phyloP scores from a whole-genome alignment of 2,113 vertebrate species.

The Aspidoscelis tigris region DNA sequence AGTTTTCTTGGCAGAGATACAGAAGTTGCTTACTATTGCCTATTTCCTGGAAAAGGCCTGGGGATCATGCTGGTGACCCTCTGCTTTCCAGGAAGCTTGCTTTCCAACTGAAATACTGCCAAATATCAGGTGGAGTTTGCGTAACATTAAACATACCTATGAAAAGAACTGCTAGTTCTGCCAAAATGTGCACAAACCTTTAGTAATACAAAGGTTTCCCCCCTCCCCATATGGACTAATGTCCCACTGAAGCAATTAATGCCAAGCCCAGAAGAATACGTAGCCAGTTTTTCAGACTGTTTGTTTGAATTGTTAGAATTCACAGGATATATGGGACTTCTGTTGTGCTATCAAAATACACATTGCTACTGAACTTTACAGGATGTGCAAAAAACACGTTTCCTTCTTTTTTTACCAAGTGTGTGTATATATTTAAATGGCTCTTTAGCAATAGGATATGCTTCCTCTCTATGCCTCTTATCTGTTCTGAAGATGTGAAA shows the following conservation, averaged over 20 bases:
- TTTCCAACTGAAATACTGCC: neutral
- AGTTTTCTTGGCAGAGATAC: too few relatives aligned
- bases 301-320: slow-evolving; percentile 39
- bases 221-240: neutral
- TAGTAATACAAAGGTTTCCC: slow-evolving; percentile 13
- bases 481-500: slow-evolving; percentile 38
- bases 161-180: neutral
- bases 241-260: neutral
- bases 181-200: neutral
- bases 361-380: slow-evolving; percentile 47
- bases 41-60: too few relatives aligned
- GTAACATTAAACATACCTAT: too few relatives aligned
- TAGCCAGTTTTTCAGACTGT: slow-evolving; percentile 1
- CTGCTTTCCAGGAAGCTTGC: too few relatives aligned
- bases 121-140: neutral
- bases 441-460: slow-evolving; percentile 53
- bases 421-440: slow-evolving; percentile 25
- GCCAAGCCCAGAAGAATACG: too few relatives aligned
- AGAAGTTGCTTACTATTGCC: too few relatives aligned
- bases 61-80: too few relatives aligned
- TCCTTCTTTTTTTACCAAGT: slow-evolving; percentile 64
- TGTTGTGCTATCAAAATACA: slow-evolving; percentile 56
- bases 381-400: slow-evolving; percentile 44
- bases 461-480: slow-evolving; percentile 65
- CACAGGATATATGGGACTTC: slow-evolving; percentile 44